These are phyloP conservation scores for Chrysolina haemoptera DNA, from an alignment of 2,888 invertebrate genomes.

Conservation along the genomic window DNA sequence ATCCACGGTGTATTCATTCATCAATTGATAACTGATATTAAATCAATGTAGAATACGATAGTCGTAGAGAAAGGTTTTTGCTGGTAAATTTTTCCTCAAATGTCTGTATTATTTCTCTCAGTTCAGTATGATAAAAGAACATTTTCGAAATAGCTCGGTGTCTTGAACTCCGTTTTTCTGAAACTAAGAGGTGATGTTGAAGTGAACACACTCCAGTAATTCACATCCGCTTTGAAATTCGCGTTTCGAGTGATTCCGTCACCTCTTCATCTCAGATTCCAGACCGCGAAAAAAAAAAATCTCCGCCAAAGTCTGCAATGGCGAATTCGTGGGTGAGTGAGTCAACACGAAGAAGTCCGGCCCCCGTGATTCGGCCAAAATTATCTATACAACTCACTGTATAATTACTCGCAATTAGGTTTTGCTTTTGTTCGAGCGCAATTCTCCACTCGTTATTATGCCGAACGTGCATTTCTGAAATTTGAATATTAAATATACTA, in stretches of 20 bases:
- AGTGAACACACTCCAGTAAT: neutral
- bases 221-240: neutral
- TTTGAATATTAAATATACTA: conserved; percentile 48
- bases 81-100: too few species aligned
- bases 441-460: conserved; percentile 39
- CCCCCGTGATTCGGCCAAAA: conserved; percentile 33
- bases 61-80: too few species aligned
- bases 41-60: too few species aligned
- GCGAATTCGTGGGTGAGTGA: conserved; percentile 29
- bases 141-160: too few species aligned
- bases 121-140: too few species aligned
- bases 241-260: neutral
- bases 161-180: too few species aligned
- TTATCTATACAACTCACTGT: conserved; percentile 39
- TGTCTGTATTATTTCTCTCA: too few species aligned
- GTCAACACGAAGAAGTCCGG: conserved; percentile 26
- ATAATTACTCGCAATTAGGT: conserved; percentile 42
- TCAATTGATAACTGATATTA: too few species aligned
- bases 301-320: neutral
- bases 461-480: conserved; percentile 45
- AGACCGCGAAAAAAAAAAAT: neutral
- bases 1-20: too few species aligned
- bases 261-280: conserved; percentile 9
- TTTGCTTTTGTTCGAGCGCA: conserved; percentile 36
- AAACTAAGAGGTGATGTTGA: neutral